Evolutionary conservation across 2,888 invertebrate species (phyloP).

Genomic region (Acleris emargana): DNA sequence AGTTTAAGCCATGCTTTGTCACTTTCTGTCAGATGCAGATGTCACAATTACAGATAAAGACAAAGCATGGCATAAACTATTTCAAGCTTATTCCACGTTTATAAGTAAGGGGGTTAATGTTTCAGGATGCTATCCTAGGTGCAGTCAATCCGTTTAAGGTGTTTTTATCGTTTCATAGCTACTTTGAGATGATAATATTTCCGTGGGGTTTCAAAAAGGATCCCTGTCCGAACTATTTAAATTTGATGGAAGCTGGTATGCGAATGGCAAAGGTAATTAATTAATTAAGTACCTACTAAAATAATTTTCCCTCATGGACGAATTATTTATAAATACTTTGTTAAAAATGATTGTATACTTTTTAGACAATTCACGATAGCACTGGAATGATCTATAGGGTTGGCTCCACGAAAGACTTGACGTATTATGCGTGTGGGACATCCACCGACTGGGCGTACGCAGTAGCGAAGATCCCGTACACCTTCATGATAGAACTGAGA

Average conservation of each 20-base stretch:
- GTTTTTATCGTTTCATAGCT: constrained; percentile 76
- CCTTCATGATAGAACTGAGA: constrained; percentile 73
- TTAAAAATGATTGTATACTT: constrained; percentile 33
- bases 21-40: no score
- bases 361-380: constrained; percentile 70
- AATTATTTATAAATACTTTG: no score
- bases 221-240: constrained; percentile 69
- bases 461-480: constrained; percentile 73
- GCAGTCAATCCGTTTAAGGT: constrained; percentile 67
- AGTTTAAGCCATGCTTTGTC: no score
- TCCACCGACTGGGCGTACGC: constrained; percentile 77
- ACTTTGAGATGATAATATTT: constrained; percentile 74
- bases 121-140: constrained; percentile 70
- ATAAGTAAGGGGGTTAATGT: no score
- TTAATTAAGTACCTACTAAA: background rate
- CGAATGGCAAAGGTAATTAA: constrained; percentile 70
- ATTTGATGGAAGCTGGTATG: constrained; percentile 66
- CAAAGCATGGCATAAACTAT: no score
- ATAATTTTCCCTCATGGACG: no score
- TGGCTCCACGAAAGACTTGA: constrained; percentile 73
- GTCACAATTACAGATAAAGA: no score
- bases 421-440: constrained; percentile 73
- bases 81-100: no score
- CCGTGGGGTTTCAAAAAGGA: constrained; percentile 73
- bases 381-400: constrained; percentile 72